Evolutionary conservation across 2,888 invertebrate genomes (phyloP).

Genomic region (Tridacna gigas): DNA sequence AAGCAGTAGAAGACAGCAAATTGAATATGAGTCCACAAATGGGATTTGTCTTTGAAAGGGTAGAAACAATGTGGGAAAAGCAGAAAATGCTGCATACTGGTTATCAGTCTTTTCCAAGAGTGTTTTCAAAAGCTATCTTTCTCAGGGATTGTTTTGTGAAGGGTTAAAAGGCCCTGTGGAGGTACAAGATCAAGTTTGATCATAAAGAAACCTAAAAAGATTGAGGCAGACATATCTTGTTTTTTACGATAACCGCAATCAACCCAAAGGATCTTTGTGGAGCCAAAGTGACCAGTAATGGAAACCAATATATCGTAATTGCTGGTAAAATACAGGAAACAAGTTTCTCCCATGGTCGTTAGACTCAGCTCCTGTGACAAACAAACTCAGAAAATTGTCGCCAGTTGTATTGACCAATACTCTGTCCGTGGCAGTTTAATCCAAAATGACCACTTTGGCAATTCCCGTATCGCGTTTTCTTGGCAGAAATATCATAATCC

Average conservation of each 20-base stretch:
- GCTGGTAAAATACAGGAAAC: conserved; percentile 14
- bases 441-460: conserved; percentile 25
- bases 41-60: too few species aligned
- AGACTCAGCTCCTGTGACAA: conserved; percentile 21
- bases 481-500: conserved; percentile 25
- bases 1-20: too few species aligned
- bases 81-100: too few species aligned
- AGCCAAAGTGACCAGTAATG: conserved; percentile 26
- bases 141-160: too few species aligned
- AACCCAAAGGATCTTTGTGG: conserved; percentile 12
- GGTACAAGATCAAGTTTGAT: too few species aligned
- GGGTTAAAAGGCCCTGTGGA: too few species aligned
- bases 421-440: conserved; percentile 23
- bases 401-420: conserved; percentile 10
- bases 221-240: conserved; percentile 1
- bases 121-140: too few species aligned
- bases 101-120: too few species aligned
- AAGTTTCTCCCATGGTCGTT: background rate
- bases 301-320: conserved; percentile 24
- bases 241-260: conserved; percentile 19
- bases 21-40: too few species aligned
- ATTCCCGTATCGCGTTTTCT: conserved; percentile 27
- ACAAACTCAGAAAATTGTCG: conserved; percentile 22
- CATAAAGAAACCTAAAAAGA: too few species aligned
- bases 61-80: too few species aligned